Conservation (phyloP, 2,113 vertebrate genomes). For the Indicator maculatus region DNA sequence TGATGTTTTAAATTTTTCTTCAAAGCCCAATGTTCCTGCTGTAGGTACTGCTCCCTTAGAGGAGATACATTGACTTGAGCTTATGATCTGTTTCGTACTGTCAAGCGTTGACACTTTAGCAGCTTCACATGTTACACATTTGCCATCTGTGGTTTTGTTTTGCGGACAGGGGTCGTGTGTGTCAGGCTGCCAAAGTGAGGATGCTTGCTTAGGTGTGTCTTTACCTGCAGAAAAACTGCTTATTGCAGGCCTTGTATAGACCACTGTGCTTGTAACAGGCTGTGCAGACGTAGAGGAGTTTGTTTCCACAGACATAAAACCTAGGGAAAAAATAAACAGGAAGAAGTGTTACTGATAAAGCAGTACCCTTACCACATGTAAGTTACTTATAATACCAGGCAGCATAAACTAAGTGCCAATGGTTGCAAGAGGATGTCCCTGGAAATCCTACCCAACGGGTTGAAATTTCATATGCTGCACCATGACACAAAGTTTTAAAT, state of each 20-base stretch:
- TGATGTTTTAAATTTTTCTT: slow-evolving; percentile 83
- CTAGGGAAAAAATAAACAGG: slow-evolving; percentile 60
- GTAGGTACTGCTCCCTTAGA: slow-evolving; percentile 55
- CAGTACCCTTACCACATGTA: not conserved
- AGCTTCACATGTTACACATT: slow-evolving; percentile 83
- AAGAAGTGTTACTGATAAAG: not conserved
- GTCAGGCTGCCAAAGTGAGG: slow-evolving; percentile 84
- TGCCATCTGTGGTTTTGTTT: slow-evolving; percentile 83
- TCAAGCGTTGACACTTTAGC: slow-evolving; percentile 73
- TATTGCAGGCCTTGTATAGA: slow-evolving; percentile 76
- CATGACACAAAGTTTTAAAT: not conserved
- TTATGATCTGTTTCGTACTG: slow-evolving; percentile 56
- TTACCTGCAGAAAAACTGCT: slow-evolving; percentile 76
- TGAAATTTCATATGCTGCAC: slow-evolving; percentile 25
- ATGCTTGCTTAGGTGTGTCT: slow-evolving; percentile 78
- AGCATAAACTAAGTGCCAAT: not conserved
- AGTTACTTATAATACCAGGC: not conserved
- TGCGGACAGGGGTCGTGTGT: slow-evolving; percentile 77
- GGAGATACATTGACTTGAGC: slow-evolving; percentile 52
- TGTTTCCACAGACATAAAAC: slow-evolving; percentile 75
- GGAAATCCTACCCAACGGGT: not conserved
- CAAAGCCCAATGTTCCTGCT: slow-evolving; percentile 74
- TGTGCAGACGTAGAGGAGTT: slow-evolving; percentile 66
- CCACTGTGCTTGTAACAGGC: slow-evolving; percentile 68
- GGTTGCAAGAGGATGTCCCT: slow-evolving; percentile 2